Evolutionary conservation across 2,113 vertebrate species (phyloP).

Genomic region (Thinocorus orbignyianus): DNA sequence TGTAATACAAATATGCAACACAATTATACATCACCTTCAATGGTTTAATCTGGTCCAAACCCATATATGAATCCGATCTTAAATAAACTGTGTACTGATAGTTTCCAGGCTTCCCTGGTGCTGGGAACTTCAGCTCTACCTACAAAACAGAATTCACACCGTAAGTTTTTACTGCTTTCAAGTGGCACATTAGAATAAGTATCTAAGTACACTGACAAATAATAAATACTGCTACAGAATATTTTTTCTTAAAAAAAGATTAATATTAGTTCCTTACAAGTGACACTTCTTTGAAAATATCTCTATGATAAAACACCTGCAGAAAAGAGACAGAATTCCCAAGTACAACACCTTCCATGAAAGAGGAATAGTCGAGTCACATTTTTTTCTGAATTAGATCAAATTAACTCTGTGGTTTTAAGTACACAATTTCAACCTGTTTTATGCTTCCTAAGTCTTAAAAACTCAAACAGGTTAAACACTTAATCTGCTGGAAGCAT

Average conservation of each 20-base stretch:
- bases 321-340: not conserved
- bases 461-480: not conserved
- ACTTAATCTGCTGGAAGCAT: not conserved
- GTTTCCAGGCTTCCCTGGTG: conserved; percentile 96
- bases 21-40: conserved; percentile 84
- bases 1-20: not conserved
- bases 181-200: not conserved
- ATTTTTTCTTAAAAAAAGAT: not conserved
- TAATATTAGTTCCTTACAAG: not conserved
- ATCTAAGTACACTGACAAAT: not conserved
- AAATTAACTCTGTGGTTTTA: not conserved
- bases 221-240: not conserved
- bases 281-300: not conserved
- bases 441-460: not conserved
- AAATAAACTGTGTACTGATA: conserved; percentile 97
- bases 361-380: not conserved
- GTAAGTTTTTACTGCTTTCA: not conserved
- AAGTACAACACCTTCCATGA: not conserved
- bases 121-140: conserved; percentile 98
- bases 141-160: conserved; percentile 64
- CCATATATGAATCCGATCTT: conserved; percentile 95
- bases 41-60: conserved; percentile 95
- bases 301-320: not conserved
- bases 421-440: not conserved
- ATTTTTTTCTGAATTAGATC: not conserved